Conservation (phyloP, 2,797 vertebrate species). For the Lutjanus argentimaculatus region DNA sequence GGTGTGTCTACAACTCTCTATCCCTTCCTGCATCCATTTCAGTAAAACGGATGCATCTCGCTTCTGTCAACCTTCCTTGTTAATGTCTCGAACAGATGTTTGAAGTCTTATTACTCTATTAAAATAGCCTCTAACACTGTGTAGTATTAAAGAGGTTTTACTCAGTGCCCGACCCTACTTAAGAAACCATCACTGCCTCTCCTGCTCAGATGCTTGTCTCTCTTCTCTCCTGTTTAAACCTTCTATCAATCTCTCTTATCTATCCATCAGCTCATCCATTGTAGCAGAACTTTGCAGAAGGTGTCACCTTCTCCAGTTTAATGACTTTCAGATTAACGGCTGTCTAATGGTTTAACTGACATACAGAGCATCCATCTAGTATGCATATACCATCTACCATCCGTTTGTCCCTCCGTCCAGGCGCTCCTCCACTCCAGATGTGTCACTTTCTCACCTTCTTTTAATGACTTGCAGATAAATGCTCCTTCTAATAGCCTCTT, state of each 20-base stretch:
- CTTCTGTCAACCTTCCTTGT: slow-evolving; percentile 40
- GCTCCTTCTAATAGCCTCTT: slow-evolving; percentile 71
- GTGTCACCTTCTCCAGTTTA: slow-evolving; percentile 69
- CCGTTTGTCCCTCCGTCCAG: slow-evolving; percentile 59
- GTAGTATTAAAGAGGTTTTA: slow-evolving; percentile 37
- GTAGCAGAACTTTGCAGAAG: slow-evolving; percentile 55
- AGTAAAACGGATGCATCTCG: slow-evolving; percentile 43
- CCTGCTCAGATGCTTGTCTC: slow-evolving; percentile 25
- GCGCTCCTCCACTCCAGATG: slow-evolving; percentile 65
- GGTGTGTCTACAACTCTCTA: slow-evolving; percentile 1
- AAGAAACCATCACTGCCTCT: slow-evolving; percentile 19
- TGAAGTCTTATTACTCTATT: slow-evolving; percentile 46
- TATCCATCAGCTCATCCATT: slow-evolving; percentile 47
- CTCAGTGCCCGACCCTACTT: slow-evolving; percentile 25
- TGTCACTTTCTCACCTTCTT: slow-evolving; percentile 73
- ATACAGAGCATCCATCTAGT: slow-evolving; percentile 62
- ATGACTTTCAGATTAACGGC: slow-evolving; percentile 65
- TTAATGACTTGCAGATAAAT: slow-evolving; percentile 77
- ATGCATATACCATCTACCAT: slow-evolving; percentile 53
- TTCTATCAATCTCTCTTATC: slow-evolving; percentile 61
- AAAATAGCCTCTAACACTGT: slow-evolving; percentile 40
- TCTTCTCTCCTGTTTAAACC: slow-evolving; percentile 38
- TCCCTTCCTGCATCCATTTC: slow-evolving; percentile 17
- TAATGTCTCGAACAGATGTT: slow-evolving; percentile 49
- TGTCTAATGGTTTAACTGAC: slow-evolving; percentile 72